These are phyloP conservation scores for Buphagus erythrorhynchus DNA, from an alignment of 2,797 vertebrate genomes.

Conservation along the genomic window DNA sequence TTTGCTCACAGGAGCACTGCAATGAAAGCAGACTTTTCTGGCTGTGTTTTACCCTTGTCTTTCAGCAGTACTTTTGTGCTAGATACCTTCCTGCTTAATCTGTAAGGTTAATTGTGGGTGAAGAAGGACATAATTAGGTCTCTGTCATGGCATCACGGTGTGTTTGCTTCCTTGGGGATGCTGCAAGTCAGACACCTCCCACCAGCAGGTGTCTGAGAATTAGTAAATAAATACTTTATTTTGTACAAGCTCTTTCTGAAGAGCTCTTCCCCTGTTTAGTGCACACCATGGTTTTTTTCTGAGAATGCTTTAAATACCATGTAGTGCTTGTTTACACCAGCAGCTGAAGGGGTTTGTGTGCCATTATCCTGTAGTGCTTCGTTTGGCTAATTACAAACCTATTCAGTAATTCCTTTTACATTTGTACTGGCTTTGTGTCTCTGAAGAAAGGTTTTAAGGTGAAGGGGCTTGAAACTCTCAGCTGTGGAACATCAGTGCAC, in stretches of 20 bases:
- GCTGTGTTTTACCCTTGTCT: neutral
- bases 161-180: neutral
- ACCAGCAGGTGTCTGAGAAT: neutral
- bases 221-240: neutral
- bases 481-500: neutral
- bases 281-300: neutral
- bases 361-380: neutral
- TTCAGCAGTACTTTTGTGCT: neutral
- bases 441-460: neutral
- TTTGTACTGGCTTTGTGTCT: neutral
- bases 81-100: neutral
- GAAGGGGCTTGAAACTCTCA: neutral
- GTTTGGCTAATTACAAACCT: neutral
- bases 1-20: neutral
- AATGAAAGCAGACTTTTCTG: neutral
- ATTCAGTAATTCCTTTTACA: neutral
- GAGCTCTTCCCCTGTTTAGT: neutral
- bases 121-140: neutral
- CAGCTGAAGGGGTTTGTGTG: neutral
- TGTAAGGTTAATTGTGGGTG: neutral
- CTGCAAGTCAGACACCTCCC: neutral
- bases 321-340: neutral
- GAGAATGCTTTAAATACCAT: neutral
- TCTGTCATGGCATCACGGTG: rapidly evolving
- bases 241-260: neutral